Percentiles rank a stretch among this genome's conserved stretches.
Conservation (phyloP, 1,140 invertebrate species). For the Sinonovacula constricta region DNA sequence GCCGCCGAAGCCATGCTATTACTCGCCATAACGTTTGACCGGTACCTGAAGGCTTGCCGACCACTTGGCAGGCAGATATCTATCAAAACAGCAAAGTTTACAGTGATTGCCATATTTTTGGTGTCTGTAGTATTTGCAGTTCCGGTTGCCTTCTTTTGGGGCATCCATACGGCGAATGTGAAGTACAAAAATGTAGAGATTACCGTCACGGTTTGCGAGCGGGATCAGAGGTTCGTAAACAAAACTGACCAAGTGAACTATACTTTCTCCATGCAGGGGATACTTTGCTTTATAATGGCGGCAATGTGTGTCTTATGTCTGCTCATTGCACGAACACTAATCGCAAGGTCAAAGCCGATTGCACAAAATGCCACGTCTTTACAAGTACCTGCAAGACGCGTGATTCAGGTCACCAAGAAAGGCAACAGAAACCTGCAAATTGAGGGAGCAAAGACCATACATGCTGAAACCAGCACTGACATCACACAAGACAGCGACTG, state of each 20-base stretch:
- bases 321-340: constrained; percentile 6
- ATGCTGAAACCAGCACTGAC: not conserved
- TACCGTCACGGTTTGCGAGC: constrained; percentile 34
- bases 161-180: not conserved
- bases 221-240: constrained; percentile 5
- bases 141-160: constrained; percentile 25
- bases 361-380: not conserved
- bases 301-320: constrained; percentile 31
- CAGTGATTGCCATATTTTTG: constrained; percentile 1
- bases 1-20: constrained; percentile 56
- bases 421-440: not conserved
- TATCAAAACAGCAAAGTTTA: not conserved
- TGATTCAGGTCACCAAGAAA: not conserved
- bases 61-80: constrained; percentile 56
- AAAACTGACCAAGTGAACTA: constrained; percentile 12
- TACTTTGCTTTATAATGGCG: not conserved
- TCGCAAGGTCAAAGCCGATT: not conserved
- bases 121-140: constrained; percentile 5
- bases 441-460: not conserved
- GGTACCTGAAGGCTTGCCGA: constrained; percentile 58
- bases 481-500: constrained; percentile 1
- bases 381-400: not conserved
- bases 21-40: constrained; percentile 57
- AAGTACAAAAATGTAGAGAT: constrained; percentile 2
- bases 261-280: not conserved